Percentiles rank a stretch among this genome's conserved stretches.
Conservation (phyloP, 2,888 invertebrate genomes). For the Seira musarum region DNA sequence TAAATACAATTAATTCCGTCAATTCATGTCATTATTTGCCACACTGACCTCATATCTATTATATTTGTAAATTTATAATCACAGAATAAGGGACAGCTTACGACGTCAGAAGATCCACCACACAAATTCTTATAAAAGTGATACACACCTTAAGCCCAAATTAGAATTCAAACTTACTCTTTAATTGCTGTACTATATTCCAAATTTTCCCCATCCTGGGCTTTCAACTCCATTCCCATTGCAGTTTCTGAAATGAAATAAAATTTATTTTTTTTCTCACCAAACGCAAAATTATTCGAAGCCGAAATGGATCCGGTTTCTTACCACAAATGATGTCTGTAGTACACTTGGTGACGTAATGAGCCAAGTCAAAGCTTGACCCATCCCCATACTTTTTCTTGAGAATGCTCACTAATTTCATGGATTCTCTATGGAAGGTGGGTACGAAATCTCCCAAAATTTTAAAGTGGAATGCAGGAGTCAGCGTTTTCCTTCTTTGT, state of each 20-base stretch:
- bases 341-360: conserved; percentile 54
- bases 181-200: conserved; percentile 73
- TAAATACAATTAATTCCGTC: too few relatives aligned
- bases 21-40: too few relatives aligned
- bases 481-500: conserved; percentile 58
- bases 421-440: conserved; percentile 57
- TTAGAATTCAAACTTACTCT: conserved; percentile 70
- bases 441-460: conserved; percentile 63
- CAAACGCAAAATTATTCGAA: too few relatives aligned
- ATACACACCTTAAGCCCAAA: neutral
- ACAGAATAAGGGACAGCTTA: too few relatives aligned
- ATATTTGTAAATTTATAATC: too few relatives aligned
- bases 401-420: conserved; percentile 47
- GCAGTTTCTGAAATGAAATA: conserved; percentile 71
- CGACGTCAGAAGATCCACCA: too few relatives aligned
- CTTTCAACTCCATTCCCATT: conserved; percentile 73
- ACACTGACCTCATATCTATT: too few relatives aligned
- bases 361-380: conserved; percentile 50
- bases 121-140: too few relatives aligned
- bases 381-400: conserved; percentile 27
- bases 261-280: neutral
- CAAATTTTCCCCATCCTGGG: conserved; percentile 72
- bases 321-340: conserved; percentile 64
- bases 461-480: conserved; percentile 64
- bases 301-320: too few relatives aligned